Conservation (phyloP, 2,113 vertebrate genomes). For the Heterotilapia buettikoferi region DNA sequence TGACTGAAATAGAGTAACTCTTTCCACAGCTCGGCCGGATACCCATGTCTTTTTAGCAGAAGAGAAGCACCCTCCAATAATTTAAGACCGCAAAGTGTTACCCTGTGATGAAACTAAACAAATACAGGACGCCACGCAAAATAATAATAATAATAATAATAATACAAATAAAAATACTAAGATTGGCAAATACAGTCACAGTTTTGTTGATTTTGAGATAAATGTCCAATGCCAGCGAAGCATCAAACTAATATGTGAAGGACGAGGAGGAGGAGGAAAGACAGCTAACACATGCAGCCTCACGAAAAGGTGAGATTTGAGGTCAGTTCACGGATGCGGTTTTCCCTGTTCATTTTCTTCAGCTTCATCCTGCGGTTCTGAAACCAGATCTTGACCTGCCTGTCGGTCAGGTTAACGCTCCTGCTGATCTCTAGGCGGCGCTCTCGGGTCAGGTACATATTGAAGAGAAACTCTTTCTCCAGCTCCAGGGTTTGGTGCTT, state of each 20-base stretch:
- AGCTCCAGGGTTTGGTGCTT: conserved; percentile 99
- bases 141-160: neutral
- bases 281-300: conserved; percentile 45
- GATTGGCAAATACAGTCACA: conserved; percentile 80
- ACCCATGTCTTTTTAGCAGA: conserved; percentile 6
- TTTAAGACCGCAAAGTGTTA: conserved; percentile 67
- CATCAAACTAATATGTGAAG: conserved; percentile 39
- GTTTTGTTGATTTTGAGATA: conserved; percentile 78
- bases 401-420: conserved; percentile 98
- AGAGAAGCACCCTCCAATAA: conserved; percentile 45
- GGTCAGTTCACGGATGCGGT: conserved; percentile 98
- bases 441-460: conserved; percentile 99
- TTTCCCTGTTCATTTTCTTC: conserved; percentile 99
- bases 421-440: conserved; percentile 99
- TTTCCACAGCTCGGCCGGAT: conserved; percentile 32
- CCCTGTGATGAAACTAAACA: conserved; percentile 67
- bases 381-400: conserved; percentile 99
- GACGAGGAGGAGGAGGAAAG: neutral
- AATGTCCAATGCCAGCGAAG: conserved; percentile 74
- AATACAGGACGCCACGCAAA: conserved; percentile 53
- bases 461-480: conserved; percentile 99
- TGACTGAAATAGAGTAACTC: conserved; percentile 20
- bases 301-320: conserved; percentile 99
- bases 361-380: conserved; percentile 99
- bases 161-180: conserved; percentile 19